phyloP scores from a whole-genome alignment of 2,113 vertebrate genomes.

The Tachuris rubrigastra region DNA sequence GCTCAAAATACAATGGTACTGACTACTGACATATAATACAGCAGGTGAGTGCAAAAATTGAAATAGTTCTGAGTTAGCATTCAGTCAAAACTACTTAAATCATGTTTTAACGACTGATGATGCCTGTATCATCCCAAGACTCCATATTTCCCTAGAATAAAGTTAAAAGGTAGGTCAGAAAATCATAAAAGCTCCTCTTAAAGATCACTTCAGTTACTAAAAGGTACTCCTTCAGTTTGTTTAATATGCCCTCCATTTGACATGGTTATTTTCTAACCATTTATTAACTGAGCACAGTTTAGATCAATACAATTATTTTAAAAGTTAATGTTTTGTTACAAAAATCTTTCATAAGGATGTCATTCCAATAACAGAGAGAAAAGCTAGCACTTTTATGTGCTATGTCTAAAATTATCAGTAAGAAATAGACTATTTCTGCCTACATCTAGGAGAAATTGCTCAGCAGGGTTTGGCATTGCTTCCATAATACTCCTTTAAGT shows the following conservation, averaged over 20 bases:
- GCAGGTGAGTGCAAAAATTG: background rate
- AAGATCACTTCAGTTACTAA: background rate
- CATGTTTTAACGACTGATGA: background rate
- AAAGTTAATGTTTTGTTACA: background rate
- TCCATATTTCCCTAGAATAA: background rate
- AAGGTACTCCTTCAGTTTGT: background rate
- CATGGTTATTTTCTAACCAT: background rate
- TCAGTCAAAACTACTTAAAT: background rate
- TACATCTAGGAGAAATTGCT: background rate
- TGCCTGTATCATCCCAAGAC: background rate
- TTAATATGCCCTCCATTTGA: background rate
- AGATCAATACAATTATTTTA: background rate
- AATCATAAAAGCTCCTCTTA: background rate
- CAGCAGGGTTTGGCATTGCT: background rate
- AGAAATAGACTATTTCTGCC: background rate
- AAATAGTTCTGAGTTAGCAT: background rate
- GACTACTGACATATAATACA: background rate
- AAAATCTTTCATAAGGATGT: background rate
- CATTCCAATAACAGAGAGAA: background rate
- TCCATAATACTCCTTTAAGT: background rate
- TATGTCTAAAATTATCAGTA: background rate
- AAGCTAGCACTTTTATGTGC: background rate
- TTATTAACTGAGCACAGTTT: background rate
- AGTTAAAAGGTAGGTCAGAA: background rate
- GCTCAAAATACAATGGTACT: background rate